Evolutionary conservation across 2,888 invertebrate species (phyloP), one percentile per base, ranked within the genome.

Genomic region (Meghimatium bilineatum): DNA sequence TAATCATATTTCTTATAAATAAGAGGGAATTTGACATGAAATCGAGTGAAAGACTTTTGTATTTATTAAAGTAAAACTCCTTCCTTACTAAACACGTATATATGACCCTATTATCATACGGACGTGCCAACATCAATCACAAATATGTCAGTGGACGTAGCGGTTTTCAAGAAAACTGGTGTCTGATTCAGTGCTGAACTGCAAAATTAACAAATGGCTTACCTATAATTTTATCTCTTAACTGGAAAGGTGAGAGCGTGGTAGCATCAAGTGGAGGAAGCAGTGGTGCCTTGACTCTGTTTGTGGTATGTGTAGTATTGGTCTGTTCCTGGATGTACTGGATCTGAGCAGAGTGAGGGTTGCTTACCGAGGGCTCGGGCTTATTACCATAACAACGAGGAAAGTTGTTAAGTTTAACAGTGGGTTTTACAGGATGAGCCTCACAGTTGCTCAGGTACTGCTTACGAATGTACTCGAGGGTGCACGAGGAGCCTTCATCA

Each of bases 261-360:
- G 91, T 91, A 8, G 92, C 91, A 77, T 88, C 91, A 20, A 88
- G 83, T 8, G 93, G 93, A n/a, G 92, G 92, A 29, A 93, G 84
- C 17, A 93, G 86, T 1, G 93, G 93, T 6, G 93, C 93, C 87
- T 92, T 92, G 72, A 93, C 92, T 56, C 93, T 85, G 84, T 90
- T 92, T 8, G 93, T 90, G 32, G 93, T 93, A 84, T 92, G 92
- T 14, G 92, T 88, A 14, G 93, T 93, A 85, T 93, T 89, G 2
- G 93, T 93, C 87, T 93, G 93, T 67, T 90, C 89, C 86, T 93
- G 93, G 29, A 93, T 92, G 85, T 93, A 93, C 85, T 93, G 91
- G 85, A 91, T 91, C 82, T 92, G 91, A 23, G 92, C 92, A 6
- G 93, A 93, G 82, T 92, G 91, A 12, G 92, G 91, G 84, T 93